Base-by-base conservation (phyloP, 2,888 invertebrate genomes). In the Drosophila hamatofila region DNA sequence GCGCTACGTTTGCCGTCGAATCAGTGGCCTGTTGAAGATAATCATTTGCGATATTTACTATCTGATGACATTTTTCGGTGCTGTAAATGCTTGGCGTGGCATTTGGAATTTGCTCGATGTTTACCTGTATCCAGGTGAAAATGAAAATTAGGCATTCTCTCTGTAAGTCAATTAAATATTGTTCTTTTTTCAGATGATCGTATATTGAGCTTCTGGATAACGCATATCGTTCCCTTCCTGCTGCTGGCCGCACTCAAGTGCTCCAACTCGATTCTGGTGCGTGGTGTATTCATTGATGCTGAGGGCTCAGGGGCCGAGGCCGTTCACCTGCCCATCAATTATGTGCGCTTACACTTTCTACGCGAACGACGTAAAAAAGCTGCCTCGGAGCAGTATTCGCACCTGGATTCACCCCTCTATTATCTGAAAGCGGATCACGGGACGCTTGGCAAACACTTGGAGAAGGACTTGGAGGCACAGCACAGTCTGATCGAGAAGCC, bases 71-170 rank as follows among this genome's bases (percentile, higher is more conserved):
- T 96, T 97, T 91, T 91, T 96, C 73, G 97, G 97, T 16, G 97
- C 97, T 0, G 96, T 97, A 59, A 97, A 97, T 92, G 96, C 97
- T 14, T 97, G 97, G 97, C 94, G 97, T 51, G 97, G 97, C 16
- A 94, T 97, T 63, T 97, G 97, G 97, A 96, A 95, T 74, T 92
- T 96, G 64, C 94, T 97, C 27, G 97, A 97, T 92, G 93, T 96
- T 41, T 96, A 96, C 92, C 94, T 97, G 74, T 94, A 96, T 79
- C 96, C 97, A 92, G 95, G 96, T 96, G 90, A 91, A 56, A 12
- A 18, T 7, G 6, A 58, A 44, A 41, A 3, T 12, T 4, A 11
- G 2, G 2, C 11, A 18, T 7, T 21, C 14, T 8, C 37, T 8
- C 0, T 6, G 1, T 11, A 33, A 14, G 1, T 6, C 2, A 6